These are phyloP conservation scores for Megaceryle maxima DNA, from an alignment of 2,113 vertebrate genomes.

Conservation along the genomic window DNA sequence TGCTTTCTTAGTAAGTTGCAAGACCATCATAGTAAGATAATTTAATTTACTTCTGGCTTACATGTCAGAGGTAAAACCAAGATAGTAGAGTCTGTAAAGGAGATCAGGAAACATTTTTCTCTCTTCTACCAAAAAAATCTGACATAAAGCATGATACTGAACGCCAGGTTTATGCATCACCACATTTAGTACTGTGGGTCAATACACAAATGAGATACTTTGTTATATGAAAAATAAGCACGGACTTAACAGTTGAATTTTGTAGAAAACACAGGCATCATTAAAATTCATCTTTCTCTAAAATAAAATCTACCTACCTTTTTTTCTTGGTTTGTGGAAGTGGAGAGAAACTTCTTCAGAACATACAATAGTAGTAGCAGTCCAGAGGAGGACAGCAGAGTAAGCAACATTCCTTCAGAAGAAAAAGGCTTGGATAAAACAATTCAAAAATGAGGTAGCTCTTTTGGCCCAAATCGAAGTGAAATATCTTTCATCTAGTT, in stretches of 20 bases:
- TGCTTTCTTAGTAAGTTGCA: neutral
- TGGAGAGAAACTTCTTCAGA: neutral
- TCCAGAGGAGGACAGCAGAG: neutral
- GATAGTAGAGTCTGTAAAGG: neutral
- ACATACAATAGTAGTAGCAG: neutral
- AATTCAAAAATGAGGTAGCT: neutral
- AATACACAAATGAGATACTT: neutral
- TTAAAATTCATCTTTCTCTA: neutral
- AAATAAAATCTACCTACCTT: neutral
- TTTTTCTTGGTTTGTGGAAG: neutral
- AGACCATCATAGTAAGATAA: neutral
- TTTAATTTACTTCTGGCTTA: neutral
- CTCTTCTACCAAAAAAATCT: neutral
- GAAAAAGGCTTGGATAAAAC: neutral
- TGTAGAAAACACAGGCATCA: neutral
- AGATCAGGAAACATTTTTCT: neutral
- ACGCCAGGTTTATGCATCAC: neutral
- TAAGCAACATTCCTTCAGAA: neutral
- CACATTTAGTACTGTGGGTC: neutral
- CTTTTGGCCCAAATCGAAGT: neutral
- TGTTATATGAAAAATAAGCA: neutral
- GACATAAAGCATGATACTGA: neutral
- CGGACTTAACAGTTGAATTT: neutral
- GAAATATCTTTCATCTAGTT: neutral
- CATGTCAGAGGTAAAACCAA: neutral